Base-by-base conservation (phyloP, 1,140 invertebrate species). In the Himalopsyche phryganea region DNA sequence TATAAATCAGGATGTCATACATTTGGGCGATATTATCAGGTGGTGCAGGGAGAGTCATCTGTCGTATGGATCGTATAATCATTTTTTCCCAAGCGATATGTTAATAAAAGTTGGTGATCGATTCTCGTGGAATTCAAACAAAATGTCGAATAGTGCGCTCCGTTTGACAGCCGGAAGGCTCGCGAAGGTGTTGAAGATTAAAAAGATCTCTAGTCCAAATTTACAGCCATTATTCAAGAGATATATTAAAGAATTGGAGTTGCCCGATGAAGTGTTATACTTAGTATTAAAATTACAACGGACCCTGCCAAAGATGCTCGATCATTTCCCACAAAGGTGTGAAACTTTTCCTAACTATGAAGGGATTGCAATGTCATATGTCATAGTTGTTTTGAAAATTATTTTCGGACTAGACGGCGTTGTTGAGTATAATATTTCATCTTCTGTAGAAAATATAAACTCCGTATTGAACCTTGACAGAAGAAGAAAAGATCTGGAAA, bases 361-460 rank as follows among this genome's bases (percentile, higher is more conserved):
- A 73, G 81, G 73, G 1, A 74, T 82, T 50, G 79, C 79, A 1
- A 80, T 87, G 70, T 76, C 80, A 48, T 79, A 81, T 55, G 83
- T 87, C 45, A 66, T 86, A n/a, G 77, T 85, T 36, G 66, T 76
- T 1, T 54, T 87, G 28, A 87, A 87, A 74, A 65, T 83, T 1
- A 62, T 87, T 2, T 83, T 85, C 65, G 79, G 79, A 1, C 65
- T 88, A 1, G 85, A 88, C 70, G 85, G 78, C 40, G 64, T 75
- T 7, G 84, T 83, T 1, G 86, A 88, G 69, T 70, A 74, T 33
- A 64, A 76, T 53, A 80, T 84, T 17, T 85, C 83, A 1, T 64
- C 73, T 33, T 73, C 81, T 23, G 76, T 80, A 0, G 66, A 70
- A 4, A 68, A 71, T 51, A 73, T 83, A 9, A 79, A 85, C 68